Evolutionary conservation across 2,113 vertebrate species (phyloP), one percentile per base, ranked within the genome.

Genomic region (Scatophagus argus): DNA sequence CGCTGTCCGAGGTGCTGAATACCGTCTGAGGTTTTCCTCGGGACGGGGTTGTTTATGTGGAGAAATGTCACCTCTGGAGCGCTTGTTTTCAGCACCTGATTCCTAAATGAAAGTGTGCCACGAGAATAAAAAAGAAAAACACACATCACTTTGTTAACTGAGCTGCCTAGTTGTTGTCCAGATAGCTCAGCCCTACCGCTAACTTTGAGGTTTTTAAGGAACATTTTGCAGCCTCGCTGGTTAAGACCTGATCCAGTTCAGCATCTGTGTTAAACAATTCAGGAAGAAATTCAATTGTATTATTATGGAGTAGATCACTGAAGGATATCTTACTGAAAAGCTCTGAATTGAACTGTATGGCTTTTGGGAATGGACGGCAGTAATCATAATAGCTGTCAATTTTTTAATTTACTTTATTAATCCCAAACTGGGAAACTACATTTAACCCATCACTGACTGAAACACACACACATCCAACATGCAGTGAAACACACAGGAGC

Each of bases 1-100:
- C 12, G 25, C 85, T 91, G 92, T 90, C 92, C 91, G 38, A 77
- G 85, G 92, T 93, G 49, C 91, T 94, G 88, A 86, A 66, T 51
- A 55, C 54, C 16, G 58, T 46, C 43, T 5, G 10, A 46, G 19
- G 43, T 19, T 46, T 41, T 63, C 38, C 38, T 64, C 31, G 59
- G 1, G 19, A 29, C 63, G 23, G 6, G 9, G 34, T 4, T 19
- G 3, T 31, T 38, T 23, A n/a, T 32, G 60, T 47, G 29, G 31
- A 21, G 1, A 43, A 14, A 41, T 41, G 14, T 14, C 43, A 44
- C 8, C 29, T 60, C 11, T 75, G 6, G 49, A 36, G 16, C 41
- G 7, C 13, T 8, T 2, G 14, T 59, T 86, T 38, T 54, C 46
- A 46, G 67, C 10, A 55, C 38, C 56, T 49, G 19, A 58, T 46